These are phyloP conservation scores for Drosophila paramelanica DNA, from an alignment of 2,888 invertebrate genomes.

Conservation along the genomic window DNA sequence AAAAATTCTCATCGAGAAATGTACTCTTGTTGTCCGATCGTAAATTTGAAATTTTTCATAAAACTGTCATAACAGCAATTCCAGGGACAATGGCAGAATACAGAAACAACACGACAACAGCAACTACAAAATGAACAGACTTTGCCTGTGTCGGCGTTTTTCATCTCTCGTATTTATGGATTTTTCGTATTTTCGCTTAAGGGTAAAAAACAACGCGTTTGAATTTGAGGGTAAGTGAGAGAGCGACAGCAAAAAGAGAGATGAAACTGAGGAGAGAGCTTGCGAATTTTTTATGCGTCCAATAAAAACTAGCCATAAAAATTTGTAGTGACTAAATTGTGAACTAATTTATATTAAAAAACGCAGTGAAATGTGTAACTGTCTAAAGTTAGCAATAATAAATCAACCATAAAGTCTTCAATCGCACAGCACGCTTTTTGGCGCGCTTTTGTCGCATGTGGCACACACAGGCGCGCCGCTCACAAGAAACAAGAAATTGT, in stretches of 20 bases:
- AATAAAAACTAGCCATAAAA: constrained; percentile 59
- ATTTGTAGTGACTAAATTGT: constrained; percentile 63
- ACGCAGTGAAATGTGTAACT: neutral
- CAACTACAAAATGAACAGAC: constrained; percentile 53
- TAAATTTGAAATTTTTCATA: constrained; percentile 82
- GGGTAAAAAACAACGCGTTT: constrained; percentile 49
- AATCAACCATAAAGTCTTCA: neutral
- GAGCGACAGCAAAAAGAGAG: neutral
- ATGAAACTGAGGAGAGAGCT: constrained; percentile 10
- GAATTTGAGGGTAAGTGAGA: constrained; percentile 15
- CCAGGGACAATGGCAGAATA: constrained; percentile 58
- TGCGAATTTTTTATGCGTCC: constrained; percentile 42
- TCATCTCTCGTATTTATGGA: constrained; percentile 75
- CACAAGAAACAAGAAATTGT: constrained; percentile 18
- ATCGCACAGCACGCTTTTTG: constrained; percentile 25
- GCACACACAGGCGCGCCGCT: constrained; percentile 3
- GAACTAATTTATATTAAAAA: constrained; percentile 61
- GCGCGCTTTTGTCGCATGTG: constrained; percentile 42
- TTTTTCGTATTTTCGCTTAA: constrained; percentile 63
- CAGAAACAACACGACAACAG: constrained; percentile 43
- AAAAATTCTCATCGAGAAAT: constrained; percentile 44
- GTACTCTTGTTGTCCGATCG: constrained; percentile 68
- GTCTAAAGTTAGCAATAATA: neutral
- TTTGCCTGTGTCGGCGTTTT: constrained; percentile 75
- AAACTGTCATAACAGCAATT: constrained; percentile 82